phyloP scores from a whole-genome alignment of 2,797 vertebrate species.

The Microtus agrestis region DNA sequence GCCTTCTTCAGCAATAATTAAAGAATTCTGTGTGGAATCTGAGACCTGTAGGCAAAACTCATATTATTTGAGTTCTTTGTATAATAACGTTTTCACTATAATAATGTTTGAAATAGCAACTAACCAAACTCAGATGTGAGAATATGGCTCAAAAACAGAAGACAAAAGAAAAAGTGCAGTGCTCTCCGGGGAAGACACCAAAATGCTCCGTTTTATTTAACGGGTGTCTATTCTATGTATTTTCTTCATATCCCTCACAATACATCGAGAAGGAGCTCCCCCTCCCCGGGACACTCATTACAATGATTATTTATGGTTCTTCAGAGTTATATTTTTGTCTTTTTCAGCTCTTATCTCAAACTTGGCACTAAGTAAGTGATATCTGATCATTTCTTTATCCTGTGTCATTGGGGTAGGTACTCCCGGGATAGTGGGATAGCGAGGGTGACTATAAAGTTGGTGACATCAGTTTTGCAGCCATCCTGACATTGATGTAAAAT shows the following conservation, averaged over 20 bases:
- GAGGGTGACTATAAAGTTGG: conserved; percentile 64
- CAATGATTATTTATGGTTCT: not conserved
- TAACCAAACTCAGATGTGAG: conserved; percentile 80
- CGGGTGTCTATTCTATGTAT: not conserved
- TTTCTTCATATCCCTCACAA: conserved; percentile 37
- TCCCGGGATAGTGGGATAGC: conserved; percentile 33
- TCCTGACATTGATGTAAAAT: conserved; percentile 76
- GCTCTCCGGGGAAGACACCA: conserved; percentile 54
- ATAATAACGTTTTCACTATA: conserved; percentile 76
- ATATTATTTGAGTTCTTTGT: conserved; percentile 75
- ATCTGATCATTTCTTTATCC: conserved; percentile 62
- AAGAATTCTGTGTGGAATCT: conserved; percentile 76
- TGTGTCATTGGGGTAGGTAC: conserved; percentile 34
- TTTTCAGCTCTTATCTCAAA: conserved; percentile 52
- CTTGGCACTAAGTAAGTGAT: conserved; percentile 30
- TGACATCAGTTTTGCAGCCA: conserved; percentile 70
- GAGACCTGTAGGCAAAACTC: conserved; percentile 72
- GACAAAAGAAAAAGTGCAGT: conserved; percentile 69
- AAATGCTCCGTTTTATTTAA: conserved; percentile 47
- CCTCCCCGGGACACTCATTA: not conserved
- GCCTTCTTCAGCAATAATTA: conserved; percentile 73
- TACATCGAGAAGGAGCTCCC: not conserved
- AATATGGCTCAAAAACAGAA: conserved; percentile 60
- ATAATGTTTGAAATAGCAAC: conserved; percentile 79
- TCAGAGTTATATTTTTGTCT: conserved; percentile 20